Evolutionary conservation across 2,113 vertebrate genomes (phyloP).

Genomic region (Todiramphus chloris): DNA sequence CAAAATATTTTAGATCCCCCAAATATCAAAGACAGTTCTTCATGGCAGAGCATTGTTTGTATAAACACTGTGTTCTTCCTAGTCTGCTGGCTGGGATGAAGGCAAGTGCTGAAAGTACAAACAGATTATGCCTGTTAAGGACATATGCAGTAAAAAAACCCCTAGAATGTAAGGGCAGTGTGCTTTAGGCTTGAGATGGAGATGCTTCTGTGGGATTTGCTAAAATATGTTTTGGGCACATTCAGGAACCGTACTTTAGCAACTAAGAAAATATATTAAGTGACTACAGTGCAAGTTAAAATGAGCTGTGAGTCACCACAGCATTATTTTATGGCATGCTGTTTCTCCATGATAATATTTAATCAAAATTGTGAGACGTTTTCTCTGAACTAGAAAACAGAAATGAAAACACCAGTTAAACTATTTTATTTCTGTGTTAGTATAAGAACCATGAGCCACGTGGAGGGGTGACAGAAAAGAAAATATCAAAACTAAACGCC

Average conservation of each 20-base stretch:
- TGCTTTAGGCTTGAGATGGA: background rate
- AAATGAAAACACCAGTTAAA: background rate
- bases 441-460: background rate
- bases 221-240: fast-evolving
- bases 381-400: background rate
- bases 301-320: background rate
- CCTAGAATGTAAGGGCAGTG: background rate
- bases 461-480: background rate
- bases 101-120: background rate
- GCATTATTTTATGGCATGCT: background rate
- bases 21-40: background rate
- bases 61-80: background rate
- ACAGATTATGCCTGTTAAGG: background rate
- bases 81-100: background rate
- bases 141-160: background rate
- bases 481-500: background rate
- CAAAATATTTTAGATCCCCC: background rate
- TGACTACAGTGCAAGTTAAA: background rate
- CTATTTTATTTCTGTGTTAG: background rate
- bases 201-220: background rate
- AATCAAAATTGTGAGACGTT: background rate
- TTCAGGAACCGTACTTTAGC: background rate
- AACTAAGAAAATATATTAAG: background rate
- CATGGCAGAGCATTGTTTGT: background rate
- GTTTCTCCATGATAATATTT: background rate